These are phyloP conservation scores for Oryzias curvinotus DNA, from an alignment of 2,113 vertebrate genomes.

Conservation along the genomic window DNA sequence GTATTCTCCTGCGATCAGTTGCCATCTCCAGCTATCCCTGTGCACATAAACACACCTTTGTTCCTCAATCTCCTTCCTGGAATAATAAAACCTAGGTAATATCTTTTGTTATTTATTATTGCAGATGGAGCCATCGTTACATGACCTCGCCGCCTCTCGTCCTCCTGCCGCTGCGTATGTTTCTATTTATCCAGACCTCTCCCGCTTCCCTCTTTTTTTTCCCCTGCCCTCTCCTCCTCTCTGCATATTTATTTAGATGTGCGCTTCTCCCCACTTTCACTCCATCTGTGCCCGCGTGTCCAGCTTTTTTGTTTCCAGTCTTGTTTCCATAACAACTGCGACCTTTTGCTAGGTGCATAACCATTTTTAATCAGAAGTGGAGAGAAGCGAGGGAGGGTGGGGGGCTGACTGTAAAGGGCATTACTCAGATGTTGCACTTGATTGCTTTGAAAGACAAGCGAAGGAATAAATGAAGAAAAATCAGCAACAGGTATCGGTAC, in stretches of 20 bases:
- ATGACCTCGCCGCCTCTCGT: conserved; percentile 41
- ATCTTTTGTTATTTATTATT: conserved; percentile 67
- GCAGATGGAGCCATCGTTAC: conserved; percentile 66
- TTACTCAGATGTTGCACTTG: conserved; percentile 22
- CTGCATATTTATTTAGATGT: conserved; percentile 66
- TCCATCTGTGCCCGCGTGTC: conserved; percentile 44
- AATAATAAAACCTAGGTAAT: conserved; percentile 39
- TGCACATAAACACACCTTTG: conserved; percentile 39
- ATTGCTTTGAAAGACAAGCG: conserved; percentile 2
- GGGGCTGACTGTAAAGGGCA: conserved; percentile 7
- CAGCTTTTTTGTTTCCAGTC: conserved; percentile 77
- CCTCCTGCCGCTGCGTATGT: conserved; percentile 44
- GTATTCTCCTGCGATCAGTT: conserved; percentile 51
- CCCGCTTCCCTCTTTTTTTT: conserved; percentile 33
- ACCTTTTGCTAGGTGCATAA: conserved; percentile 71
- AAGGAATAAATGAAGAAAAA: no score
- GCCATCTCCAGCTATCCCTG: conserved; percentile 52
- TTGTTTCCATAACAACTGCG: conserved; percentile 84
- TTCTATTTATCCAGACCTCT: conserved; percentile 64
- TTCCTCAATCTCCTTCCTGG: conserved; percentile 35
- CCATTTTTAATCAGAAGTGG: conserved; percentile 71
- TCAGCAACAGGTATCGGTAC: no score
- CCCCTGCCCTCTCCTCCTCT: conserved; percentile 40
- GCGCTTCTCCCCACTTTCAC: conserved; percentile 34
- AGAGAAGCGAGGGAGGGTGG: conserved; percentile 48